phyloP scores from a whole-genome alignment of 1,140 invertebrate species.

The Hetaerina americana region DNA sequence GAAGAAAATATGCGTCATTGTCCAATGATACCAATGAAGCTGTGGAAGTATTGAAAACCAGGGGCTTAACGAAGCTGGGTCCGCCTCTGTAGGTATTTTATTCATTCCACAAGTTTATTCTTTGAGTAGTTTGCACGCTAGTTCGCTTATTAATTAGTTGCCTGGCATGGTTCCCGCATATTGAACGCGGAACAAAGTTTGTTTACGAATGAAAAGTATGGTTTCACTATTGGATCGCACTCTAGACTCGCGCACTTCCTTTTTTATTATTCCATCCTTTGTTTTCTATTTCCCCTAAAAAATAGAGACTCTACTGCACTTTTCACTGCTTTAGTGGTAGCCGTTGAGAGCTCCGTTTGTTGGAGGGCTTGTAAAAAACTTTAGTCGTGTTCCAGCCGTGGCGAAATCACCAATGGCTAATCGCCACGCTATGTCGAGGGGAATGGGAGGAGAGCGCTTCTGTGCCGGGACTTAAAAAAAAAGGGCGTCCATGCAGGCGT shows the following conservation, averaged over 20 bases:
- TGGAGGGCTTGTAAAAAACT: not conserved
- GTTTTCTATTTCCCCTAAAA: not conserved
- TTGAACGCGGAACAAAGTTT: not conserved
- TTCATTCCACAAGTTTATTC: not conserved
- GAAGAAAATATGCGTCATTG: not conserved
- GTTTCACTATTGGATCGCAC: not conserved
- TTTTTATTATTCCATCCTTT: not conserved
- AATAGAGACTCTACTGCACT: not conserved
- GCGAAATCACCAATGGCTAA: too few species aligned
- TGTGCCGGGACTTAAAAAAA: not conserved
- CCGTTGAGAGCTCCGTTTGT: not conserved
- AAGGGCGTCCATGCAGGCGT: not conserved
- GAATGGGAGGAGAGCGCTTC: not conserved
- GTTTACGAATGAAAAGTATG: not conserved
- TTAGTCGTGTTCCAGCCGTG: not conserved
- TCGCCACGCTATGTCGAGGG: not conserved
- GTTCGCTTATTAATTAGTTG: not conserved
- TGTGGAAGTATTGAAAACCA: not conserved
- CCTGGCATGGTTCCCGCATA: not conserved
- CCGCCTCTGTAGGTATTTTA: not conserved
- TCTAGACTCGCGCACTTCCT: not conserved
- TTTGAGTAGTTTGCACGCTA: not conserved
- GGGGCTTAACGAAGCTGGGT: not conserved
- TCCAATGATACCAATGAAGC: not conserved
- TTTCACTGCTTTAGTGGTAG: not conserved